Conservation (phyloP, 2,888 invertebrate species). For the Pecten maximus region DNA sequence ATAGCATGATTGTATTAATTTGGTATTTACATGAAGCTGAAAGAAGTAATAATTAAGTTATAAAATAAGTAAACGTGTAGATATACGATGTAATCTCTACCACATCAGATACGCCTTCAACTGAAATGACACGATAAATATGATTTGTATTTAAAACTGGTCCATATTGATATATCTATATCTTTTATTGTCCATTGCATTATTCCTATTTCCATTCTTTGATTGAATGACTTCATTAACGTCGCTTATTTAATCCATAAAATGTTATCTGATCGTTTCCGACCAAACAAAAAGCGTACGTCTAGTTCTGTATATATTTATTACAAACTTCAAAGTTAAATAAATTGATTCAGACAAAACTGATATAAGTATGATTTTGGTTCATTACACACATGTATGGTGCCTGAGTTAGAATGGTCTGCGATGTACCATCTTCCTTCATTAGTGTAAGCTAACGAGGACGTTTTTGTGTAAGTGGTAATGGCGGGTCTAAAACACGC, state of each 20-base stretch:
- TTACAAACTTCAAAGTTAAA: neutral
- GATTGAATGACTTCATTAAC: neutral
- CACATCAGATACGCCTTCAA: no score
- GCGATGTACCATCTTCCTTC: neutral
- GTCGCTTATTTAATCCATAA: neutral
- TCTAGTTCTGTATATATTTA: neutral
- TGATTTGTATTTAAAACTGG: no score
- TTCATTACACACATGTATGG: neutral
- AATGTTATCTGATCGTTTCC: neutral
- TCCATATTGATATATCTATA: no score
- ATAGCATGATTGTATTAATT: no score
- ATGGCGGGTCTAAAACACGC: neutral
- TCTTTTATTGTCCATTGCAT: no score
- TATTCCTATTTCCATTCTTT: no score
- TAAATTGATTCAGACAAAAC: neutral
- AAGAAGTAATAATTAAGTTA: no score
- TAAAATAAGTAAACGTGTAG: no score
- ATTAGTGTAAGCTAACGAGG: neutral
- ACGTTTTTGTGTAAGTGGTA: neutral
- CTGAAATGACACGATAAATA: no score
- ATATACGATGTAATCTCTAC: no score
- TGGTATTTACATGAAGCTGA: no score
- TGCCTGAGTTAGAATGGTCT: neutral
- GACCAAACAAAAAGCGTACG: neutral
- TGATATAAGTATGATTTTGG: neutral